These are phyloP conservation scores for Lepidurus apus DNA, from an alignment of 1,140 invertebrate genomes.

Conservation along the genomic window DNA sequence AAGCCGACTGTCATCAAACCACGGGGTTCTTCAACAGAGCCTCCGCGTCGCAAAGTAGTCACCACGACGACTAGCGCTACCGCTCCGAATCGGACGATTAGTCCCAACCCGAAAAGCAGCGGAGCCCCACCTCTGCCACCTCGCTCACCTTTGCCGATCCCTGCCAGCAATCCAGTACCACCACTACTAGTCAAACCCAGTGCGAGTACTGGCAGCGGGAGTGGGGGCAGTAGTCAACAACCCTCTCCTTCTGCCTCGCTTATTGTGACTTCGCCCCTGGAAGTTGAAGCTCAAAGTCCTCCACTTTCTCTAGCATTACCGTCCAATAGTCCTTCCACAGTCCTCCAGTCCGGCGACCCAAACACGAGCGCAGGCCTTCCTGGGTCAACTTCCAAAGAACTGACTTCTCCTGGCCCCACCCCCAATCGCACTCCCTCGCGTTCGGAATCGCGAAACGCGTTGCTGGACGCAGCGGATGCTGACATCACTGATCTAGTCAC, in stretches of 20 bases:
- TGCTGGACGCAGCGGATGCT: background rate
- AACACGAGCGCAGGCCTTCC: background rate
- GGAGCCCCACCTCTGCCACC: constrained; percentile 2
- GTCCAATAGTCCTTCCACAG: constrained; percentile 9
- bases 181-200: background rate
- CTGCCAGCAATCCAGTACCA: background rate
- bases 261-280: background rate
- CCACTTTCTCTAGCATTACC: background rate
- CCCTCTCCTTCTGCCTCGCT: background rate
- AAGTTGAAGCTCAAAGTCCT: constrained; percentile 12
- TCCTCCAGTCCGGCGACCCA: background rate
- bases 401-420: background rate
- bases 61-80: constrained; percentile 2
- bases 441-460: background rate
- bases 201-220: constrained; percentile 1
- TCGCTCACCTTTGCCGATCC: background rate
- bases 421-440: background rate
- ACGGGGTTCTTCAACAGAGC: background rate
- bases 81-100: background rate
- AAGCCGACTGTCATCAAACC: constrained; percentile 13
- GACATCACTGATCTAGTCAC: background rate
- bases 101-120: background rate
- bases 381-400: background rate
- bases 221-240: background rate
- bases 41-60: constrained; percentile 9